Conservation (phyloP, 2,888 invertebrate genomes). For the Diloba caeruleocephala region DNA sequence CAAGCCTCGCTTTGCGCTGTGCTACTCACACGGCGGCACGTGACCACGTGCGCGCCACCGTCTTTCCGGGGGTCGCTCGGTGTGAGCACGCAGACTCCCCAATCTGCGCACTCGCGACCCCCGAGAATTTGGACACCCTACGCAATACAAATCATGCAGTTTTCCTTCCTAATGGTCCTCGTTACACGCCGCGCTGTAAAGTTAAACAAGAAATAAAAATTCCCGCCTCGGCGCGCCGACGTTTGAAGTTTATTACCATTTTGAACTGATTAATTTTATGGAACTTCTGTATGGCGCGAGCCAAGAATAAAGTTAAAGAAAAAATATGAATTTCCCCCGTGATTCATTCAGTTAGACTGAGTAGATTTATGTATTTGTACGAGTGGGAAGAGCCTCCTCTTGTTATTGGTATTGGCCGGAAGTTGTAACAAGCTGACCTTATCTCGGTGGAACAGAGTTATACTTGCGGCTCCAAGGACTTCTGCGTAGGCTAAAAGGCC, state of each 20-base stretch:
- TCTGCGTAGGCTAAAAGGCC: not conserved
- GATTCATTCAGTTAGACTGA: slow-evolving; percentile 26
- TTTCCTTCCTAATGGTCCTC: not conserved
- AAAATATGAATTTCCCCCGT: slow-evolving; percentile 43
- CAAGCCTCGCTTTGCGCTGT: too few relatives aligned
- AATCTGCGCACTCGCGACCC: too few relatives aligned
- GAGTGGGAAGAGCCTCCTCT: slow-evolving; percentile 6
- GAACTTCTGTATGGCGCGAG: slow-evolving; percentile 30
- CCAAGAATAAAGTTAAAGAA: slow-evolving; percentile 42
- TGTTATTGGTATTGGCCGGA: slow-evolving; percentile 19
- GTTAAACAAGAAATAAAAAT: slow-evolving; percentile 24
- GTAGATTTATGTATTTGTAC: slow-evolving; percentile 43
- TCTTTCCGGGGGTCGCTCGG: too few relatives aligned
- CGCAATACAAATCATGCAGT: not conserved
- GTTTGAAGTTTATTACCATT: slow-evolving; percentile 40
- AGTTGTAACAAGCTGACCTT: slow-evolving; percentile 13
- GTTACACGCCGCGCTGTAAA: slow-evolving; percentile 15
- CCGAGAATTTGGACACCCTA: too few relatives aligned
- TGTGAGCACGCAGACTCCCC: too few relatives aligned
- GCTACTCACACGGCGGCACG: too few relatives aligned
- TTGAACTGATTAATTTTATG: slow-evolving; percentile 47
- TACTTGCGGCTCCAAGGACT: not conserved
- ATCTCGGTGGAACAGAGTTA: slow-evolving; percentile 5
- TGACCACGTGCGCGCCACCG: too few relatives aligned
- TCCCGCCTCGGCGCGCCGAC: slow-evolving; percentile 19